Evolutionary conservation across 2,888 invertebrate genomes (phyloP).

Genomic region (Trichogramma dendrolimi): DNA sequence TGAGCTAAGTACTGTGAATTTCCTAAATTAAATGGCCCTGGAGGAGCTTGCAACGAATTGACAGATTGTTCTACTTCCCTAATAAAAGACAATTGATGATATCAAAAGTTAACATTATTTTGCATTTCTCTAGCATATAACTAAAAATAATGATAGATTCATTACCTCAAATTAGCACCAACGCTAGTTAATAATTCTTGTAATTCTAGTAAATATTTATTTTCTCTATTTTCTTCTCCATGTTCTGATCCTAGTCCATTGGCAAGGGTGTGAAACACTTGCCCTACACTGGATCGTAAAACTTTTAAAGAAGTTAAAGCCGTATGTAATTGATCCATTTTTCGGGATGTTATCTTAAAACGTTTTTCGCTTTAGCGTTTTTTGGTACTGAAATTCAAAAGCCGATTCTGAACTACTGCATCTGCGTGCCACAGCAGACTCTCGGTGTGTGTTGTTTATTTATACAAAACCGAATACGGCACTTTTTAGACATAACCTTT

Average conservation of each 20-base stretch:
- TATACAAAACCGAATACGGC: no score
- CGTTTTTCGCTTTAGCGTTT: no score
- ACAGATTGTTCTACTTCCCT: conserved; percentile 80
- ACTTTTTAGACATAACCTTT: no score
- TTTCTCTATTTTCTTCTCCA: conserved; percentile 75
- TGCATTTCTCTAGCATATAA: not conserved
- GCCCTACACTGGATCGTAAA: conserved; percentile 76
- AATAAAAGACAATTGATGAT: conserved; percentile 29
- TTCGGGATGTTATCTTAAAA: conserved; percentile 13
- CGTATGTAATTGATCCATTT: conserved; percentile 68
- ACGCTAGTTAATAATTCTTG: conserved; percentile 78
- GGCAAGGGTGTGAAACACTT: conserved; percentile 80
- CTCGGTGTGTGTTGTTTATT: no score
- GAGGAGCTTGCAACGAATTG: conserved; percentile 67
- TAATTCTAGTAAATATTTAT: conserved; percentile 71
- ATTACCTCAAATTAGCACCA: conserved; percentile 71
- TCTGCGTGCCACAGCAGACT: no score
- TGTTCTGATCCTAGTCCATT: conserved; percentile 76
- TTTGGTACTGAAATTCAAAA: no score
- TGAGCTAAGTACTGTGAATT: conserved; percentile 83
- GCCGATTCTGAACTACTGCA: no score
- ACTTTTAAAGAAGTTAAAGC: conserved; percentile 73
- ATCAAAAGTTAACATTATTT: not conserved
- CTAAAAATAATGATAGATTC: not conserved
- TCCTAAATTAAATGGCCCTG: conserved; percentile 77